These are phyloP conservation scores for Synanthedon myopaeformis DNA, from an alignment of 2,888 invertebrate species.

Conservation along the genomic window DNA sequence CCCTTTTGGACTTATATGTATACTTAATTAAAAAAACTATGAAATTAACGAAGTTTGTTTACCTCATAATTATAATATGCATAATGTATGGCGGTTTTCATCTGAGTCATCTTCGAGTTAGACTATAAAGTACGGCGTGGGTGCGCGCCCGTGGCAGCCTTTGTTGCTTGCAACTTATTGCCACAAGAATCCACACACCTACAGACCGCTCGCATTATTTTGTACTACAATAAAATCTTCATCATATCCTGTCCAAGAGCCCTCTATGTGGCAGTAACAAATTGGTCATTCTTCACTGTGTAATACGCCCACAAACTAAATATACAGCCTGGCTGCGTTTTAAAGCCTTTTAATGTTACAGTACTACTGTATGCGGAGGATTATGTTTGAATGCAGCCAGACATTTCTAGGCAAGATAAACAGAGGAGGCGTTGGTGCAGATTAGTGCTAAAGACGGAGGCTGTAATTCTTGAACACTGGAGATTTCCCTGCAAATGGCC, in stretches of 20 bases:
- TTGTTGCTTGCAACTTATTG: conserved; percentile 49
- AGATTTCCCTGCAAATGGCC: conserved; percentile 42
- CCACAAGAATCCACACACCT: conserved; percentile 36
- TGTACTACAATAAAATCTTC: conserved; percentile 50
- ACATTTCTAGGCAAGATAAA: conserved; percentile 60
- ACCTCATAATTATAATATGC: too few species aligned
- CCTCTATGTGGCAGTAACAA: conserved; percentile 41
- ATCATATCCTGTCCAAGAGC: conserved; percentile 39
- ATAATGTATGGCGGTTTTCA: background rate
- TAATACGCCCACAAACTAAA: conserved; percentile 37
- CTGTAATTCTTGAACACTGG: conserved; percentile 38
- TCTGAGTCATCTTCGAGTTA: conserved; percentile 27
- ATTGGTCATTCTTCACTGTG: conserved; percentile 50
- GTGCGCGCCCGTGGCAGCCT: conserved; percentile 29
- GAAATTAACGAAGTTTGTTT: too few species aligned
- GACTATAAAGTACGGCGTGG: conserved; percentile 41
- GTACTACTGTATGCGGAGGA: conserved; percentile 41
- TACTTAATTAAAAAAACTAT: too few species aligned
- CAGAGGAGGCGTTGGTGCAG: conserved; percentile 48
- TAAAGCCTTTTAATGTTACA: conserved; percentile 47
- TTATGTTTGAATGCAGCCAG: conserved; percentile 43
- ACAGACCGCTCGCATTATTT: conserved; percentile 29
- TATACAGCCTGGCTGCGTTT: conserved; percentile 15
- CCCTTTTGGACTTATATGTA: too few species aligned
- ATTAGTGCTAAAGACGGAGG: conserved; percentile 45